Evolutionary conservation across 2,113 vertebrate genomes (phyloP), one percentile per base, ranked within the genome.

Genomic region (Microtus pennsylvanicus): DNA sequence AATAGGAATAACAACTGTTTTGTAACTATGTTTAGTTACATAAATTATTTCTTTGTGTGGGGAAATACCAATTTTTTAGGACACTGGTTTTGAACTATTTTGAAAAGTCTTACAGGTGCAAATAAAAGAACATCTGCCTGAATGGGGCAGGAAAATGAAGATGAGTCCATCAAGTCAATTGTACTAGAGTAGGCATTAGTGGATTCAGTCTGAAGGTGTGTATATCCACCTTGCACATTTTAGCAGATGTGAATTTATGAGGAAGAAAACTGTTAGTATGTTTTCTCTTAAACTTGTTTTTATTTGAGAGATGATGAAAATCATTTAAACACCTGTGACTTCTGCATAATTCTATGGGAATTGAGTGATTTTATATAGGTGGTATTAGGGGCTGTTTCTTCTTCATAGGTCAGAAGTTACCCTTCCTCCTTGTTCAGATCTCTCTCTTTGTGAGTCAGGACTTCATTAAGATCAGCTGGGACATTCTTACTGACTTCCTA

Each of bases 311-410:
- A 88, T 89, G 63, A 12, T 93, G 50, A 75, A 97, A 89, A 96
- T 19, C 35, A 8, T 24, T n/a, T 78, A 89, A 90, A 85, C 19
- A 58, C 67, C 76, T 86, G 38, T 74, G 38, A 42, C 77, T 65
- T 96, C 52, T 94, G 7, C 6, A 17, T 94, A 78, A 45, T 85
- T 77, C n/a, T 61, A 0, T 69, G 76, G 50, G 16, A 50, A 55
- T 13, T 93, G 74, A 86, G 42, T 97, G 87, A 92, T 35, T 93
- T 94, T 92, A 69, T 92, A 30, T 91, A 90, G 81, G n/a, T 96
- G 69, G 5, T 96, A 47, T 82, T 90, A 82, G 81, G 55, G 91
- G 30, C 74, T 92, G 4, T 95, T 97, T 81, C 83, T 93, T 97
- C 69, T 93, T 95, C 1, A 4, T 92, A 95, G 70, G 65, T 96